Evolutionary conservation across 2,888 invertebrate genomes (phyloP).

Genomic region (Lysandra bellargus): DNA sequence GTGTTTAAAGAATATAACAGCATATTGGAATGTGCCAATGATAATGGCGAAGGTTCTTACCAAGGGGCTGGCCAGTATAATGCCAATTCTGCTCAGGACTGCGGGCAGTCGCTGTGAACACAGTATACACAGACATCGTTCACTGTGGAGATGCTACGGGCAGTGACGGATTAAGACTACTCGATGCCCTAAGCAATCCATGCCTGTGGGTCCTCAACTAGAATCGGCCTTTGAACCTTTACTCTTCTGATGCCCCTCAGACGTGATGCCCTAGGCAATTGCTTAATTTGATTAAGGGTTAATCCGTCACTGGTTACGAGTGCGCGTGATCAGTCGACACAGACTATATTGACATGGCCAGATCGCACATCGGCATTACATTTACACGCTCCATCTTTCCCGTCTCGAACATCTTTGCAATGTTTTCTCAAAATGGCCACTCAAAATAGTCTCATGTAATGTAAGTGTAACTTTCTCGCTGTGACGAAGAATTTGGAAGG

Average conservation of each 20-base stretch:
- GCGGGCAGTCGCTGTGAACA: constrained; percentile 95
- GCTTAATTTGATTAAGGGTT: no score
- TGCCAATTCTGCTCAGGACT: constrained; percentile 97
- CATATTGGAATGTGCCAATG: constrained; percentile 72
- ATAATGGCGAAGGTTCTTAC: constrained; percentile 85
- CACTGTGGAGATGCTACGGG: constrained; percentile 75
- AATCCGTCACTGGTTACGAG: constrained; percentile 41
- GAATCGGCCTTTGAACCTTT: no score
- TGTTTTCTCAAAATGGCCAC: constrained; percentile 74
- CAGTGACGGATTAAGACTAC: no score
- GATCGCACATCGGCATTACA: constrained; percentile 38
- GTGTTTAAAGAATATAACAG: constrained; percentile 55
- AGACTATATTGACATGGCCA: constrained; percentile 77
- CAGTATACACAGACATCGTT: constrained; percentile 83
- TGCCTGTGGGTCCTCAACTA: no score
- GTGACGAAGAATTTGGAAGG: constrained; percentile 47
- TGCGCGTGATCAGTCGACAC: constrained; percentile 73
- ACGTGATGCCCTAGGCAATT: no score
- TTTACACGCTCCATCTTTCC: constrained; percentile 35
- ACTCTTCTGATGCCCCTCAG: no score
- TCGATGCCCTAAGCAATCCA: no score
- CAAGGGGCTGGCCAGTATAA: constrained; percentile 97
- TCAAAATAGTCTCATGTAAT: constrained; percentile 69
- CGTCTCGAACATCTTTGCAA: constrained; percentile 64
- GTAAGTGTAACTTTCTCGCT: constrained; percentile 33